These are phyloP conservation scores for Lasioglossum malachurum DNA, from an alignment of 2,888 invertebrate genomes.

Conservation along the genomic window DNA sequence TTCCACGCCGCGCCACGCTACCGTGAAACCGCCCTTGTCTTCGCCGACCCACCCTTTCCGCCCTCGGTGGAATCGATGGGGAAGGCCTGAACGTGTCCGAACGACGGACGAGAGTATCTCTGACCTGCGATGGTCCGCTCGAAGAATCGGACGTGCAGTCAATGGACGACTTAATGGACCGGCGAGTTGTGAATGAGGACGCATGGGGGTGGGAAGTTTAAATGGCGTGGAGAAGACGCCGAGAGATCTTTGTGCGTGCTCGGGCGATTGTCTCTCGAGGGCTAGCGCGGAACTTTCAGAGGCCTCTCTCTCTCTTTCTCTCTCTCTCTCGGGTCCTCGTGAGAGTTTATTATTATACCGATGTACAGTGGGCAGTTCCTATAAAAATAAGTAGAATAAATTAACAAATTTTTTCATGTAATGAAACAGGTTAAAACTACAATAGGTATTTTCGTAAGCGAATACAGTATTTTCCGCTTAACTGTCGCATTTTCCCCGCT, in stretches of 20 bases:
- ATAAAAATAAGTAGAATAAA: not conserved
- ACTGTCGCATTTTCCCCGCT: no score
- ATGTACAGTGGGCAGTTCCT: not conserved
- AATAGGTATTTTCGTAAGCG: not conserved
- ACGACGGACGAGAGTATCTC: constrained; percentile 66
- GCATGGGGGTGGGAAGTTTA: constrained; percentile 23
- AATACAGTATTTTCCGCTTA: not conserved
- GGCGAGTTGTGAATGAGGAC: constrained; percentile 43
- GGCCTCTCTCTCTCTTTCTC: not conserved
- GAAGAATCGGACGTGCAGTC: constrained; percentile 70
- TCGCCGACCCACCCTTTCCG: constrained; percentile 14
- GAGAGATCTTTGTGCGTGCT: not conserved
- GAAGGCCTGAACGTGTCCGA: constrained; percentile 54
- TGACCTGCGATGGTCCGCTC: constrained; percentile 24
- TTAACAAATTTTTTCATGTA: not conserved
- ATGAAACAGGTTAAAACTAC: not conserved
- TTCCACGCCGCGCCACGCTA: constrained; percentile 62
- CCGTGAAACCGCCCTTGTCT: constrained; percentile 71
- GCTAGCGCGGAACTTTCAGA: not conserved
- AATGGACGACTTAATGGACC: constrained; percentile 55
- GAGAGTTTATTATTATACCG: not conserved
- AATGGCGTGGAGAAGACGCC: constrained; percentile 7
- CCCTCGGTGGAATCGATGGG: constrained; percentile 53
- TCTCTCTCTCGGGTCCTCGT: not conserved
- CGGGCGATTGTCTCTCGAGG: not conserved